phyloP scores from a whole-genome alignment of 2,113 vertebrate species.

The Tylochromis polylepis region DNA sequence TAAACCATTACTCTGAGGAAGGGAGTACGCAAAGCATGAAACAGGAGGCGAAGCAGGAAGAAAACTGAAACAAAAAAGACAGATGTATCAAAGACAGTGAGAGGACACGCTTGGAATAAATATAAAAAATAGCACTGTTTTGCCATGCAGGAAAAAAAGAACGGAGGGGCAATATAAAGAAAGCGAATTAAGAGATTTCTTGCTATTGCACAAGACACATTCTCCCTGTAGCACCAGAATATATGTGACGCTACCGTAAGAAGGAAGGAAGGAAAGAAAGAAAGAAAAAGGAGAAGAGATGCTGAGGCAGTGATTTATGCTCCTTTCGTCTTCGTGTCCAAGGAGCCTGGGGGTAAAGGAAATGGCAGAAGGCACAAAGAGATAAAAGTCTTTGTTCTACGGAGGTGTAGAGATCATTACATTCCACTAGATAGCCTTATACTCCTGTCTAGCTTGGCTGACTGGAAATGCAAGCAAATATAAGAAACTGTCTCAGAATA shows the following conservation, averaged over 20 bases:
- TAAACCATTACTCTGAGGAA: slow-evolving; percentile 56
- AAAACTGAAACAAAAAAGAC: slow-evolving; percentile 16
- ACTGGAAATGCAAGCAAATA: slow-evolving; percentile 29
- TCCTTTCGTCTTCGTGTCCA: slow-evolving; percentile 46
- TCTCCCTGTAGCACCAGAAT: slow-evolving; percentile 34
- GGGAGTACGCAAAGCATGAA: not conserved
- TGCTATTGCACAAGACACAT: slow-evolving; percentile 53
- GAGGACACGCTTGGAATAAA: slow-evolving; percentile 29
- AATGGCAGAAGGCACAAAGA: slow-evolving; percentile 59
- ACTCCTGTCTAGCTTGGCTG: slow-evolving; percentile 24
- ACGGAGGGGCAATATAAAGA: slow-evolving; percentile 21
- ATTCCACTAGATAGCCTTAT: slow-evolving; percentile 64
- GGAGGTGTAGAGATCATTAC: slow-evolving; percentile 67
- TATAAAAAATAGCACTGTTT: slow-evolving; percentile 58
- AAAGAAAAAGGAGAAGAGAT: slow-evolving; percentile 30
- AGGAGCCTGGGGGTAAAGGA: slow-evolving; percentile 56
- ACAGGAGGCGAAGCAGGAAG: not conserved
- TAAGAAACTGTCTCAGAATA: slow-evolving; percentile 16
- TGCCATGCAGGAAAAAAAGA: slow-evolving; percentile 12
- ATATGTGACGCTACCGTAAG: slow-evolving; percentile 13
- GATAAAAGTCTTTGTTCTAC: slow-evolving; percentile 67
- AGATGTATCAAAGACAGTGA: slow-evolving; percentile 35
- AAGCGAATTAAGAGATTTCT: slow-evolving; percentile 50
- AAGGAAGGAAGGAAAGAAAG: slow-evolving; percentile 24
- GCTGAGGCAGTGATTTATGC: slow-evolving; percentile 60